Evolutionary conservation across 2,797 vertebrate genomes (phyloP).

Genomic region (Alectoris magna): DNA sequence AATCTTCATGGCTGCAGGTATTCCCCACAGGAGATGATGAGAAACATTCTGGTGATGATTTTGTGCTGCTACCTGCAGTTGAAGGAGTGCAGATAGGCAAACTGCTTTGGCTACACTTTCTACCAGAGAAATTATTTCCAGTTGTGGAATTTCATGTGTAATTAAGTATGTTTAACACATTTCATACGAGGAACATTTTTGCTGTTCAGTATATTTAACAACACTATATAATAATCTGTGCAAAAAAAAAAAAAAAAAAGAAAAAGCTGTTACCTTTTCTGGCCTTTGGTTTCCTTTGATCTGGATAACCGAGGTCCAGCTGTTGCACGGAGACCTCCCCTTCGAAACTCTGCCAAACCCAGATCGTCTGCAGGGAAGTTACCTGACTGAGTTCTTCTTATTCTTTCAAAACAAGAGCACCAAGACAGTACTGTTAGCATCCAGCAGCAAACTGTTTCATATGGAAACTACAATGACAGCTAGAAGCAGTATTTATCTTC

Average conservation of each 20-base stretch:
- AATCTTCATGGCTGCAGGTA: background rate
- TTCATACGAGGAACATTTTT: background rate
- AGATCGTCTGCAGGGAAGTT: slow-evolving; percentile 88
- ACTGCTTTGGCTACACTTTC: background rate
- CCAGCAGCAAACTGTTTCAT: background rate
- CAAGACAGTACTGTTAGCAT: slow-evolving; percentile 36
- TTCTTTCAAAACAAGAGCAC: slow-evolving; percentile 79
- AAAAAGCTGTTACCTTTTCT: slow-evolving; percentile 71
- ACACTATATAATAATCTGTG: accelerated
- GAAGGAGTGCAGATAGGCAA: background rate
- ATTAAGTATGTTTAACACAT: accelerated
- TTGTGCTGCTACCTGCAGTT: background rate
- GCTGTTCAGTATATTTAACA: background rate
- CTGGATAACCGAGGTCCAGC: slow-evolving; percentile 93
- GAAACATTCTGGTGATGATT: background rate
- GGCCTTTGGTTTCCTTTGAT: slow-evolving; percentile 87
- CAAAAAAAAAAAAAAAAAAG: background rate
- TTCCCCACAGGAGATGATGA: background rate
- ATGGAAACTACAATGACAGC: background rate
- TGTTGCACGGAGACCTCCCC: slow-evolving; percentile 94
- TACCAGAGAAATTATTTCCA: background rate
- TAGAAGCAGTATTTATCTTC: background rate
- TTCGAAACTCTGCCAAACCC: slow-evolving; percentile 88
- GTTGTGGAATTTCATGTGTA: accelerated
- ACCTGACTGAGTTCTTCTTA: slow-evolving; percentile 93